A percentile compares a stretch with the other conserved stretches of the same genome.
phyloP scores from a whole-genome alignment of 2,888 invertebrate species.

The Lepas anatifera region DNA sequence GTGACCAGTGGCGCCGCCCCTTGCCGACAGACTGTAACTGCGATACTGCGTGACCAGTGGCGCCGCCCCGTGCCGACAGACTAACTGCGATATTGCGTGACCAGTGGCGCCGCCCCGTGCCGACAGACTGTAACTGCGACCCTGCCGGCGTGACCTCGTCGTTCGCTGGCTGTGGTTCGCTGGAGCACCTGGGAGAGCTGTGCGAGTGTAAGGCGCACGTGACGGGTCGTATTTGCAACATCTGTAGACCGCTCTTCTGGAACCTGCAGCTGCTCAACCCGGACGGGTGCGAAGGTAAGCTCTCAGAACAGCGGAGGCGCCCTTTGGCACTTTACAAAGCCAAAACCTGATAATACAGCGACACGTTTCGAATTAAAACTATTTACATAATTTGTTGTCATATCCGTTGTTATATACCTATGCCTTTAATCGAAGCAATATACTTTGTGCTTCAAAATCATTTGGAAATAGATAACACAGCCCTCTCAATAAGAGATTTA shows the following conservation, averaged over 20 bases:
- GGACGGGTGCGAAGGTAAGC: slow-evolving; percentile 75
- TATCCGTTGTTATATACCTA: too few relatives aligned
- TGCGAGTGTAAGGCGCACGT: slow-evolving; percentile 93
- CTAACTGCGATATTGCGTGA: neutral
- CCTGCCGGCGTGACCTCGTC: slow-evolving; percentile 83
- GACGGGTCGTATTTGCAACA: slow-evolving; percentile 85
- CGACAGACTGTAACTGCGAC: slow-evolving; percentile 82
- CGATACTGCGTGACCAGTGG: neutral
- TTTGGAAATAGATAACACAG: too few relatives aligned
- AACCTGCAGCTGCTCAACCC: slow-evolving; percentile 78
- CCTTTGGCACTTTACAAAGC: too few relatives aligned
- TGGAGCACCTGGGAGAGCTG: slow-evolving; percentile 72
- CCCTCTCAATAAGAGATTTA: too few relatives aligned
- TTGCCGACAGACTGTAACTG: neutral
- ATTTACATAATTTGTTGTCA: too few relatives aligned
- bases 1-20: neutral
- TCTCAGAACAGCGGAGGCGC: too few relatives aligned
- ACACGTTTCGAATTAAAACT: too few relatives aligned
- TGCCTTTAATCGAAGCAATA: too few relatives aligned
- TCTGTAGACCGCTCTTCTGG: slow-evolving; percentile 87
- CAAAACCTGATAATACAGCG: too few relatives aligned
- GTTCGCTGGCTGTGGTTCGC: slow-evolving; percentile 76
- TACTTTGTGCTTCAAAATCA: too few relatives aligned
- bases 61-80: neutral
- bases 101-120: too few relatives aligned